These are phyloP conservation scores for Morpho helenor DNA, from an alignment of 2,888 invertebrate species.

Conservation along the genomic window DNA sequence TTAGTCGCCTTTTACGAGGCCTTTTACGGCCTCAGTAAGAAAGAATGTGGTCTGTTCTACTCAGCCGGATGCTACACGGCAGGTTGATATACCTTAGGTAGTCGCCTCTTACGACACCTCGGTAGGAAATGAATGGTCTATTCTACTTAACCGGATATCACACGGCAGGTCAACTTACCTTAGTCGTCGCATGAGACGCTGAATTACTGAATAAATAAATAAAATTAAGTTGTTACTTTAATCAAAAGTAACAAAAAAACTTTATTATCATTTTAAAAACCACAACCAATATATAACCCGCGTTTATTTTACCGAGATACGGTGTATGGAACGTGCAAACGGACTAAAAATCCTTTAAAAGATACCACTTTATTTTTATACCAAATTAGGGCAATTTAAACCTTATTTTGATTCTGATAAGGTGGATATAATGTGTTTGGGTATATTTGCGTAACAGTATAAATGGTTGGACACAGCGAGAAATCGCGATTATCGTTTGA, in stretches of 20 bases:
- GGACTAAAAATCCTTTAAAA: constrained; percentile 19
- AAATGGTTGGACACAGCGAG: constrained; percentile 35
- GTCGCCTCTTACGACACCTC: too few relatives aligned
- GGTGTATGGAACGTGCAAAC: constrained; percentile 13
- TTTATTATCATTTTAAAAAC: constrained; percentile 19
- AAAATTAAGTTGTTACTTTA: too few relatives aligned
- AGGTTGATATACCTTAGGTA: too few relatives aligned
- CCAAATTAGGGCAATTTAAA: constrained; percentile 5
- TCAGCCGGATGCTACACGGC: too few relatives aligned
- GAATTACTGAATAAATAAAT: too few relatives aligned
- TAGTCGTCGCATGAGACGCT: too few relatives aligned
- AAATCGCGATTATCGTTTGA: constrained; percentile 47
- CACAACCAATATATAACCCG: constrained; percentile 21
- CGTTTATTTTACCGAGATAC: constrained; percentile 20
- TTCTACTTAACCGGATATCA: too few relatives aligned
- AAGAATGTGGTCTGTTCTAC: too few relatives aligned
- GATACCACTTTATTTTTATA: constrained; percentile 7
- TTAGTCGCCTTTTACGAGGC: too few relatives aligned
- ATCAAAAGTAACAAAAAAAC: neutral
- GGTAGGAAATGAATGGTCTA: too few relatives aligned
- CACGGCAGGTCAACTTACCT: too few relatives aligned
- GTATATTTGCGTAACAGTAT: constrained; percentile 30
- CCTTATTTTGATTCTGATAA: constrained; percentile 17
- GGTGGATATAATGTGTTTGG: constrained; percentile 6
- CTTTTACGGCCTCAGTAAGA: too few relatives aligned